Evolutionary conservation across 2,888 invertebrate genomes (phyloP).

Genomic region (Ariolimax columbianus): DNA sequence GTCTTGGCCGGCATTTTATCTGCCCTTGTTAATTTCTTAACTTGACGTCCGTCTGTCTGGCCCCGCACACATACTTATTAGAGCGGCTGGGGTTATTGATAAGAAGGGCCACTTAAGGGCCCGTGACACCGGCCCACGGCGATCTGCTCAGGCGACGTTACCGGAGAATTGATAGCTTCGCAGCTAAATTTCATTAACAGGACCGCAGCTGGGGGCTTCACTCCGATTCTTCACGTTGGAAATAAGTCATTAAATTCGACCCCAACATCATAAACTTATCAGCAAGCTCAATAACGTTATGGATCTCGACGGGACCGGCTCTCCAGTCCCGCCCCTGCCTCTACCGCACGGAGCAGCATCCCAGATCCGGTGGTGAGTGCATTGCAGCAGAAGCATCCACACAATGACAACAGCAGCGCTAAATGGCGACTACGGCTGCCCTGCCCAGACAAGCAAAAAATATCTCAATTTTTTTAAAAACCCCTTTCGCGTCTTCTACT

Average conservation of each 20-base stretch:
- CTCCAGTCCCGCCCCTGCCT: neutral
- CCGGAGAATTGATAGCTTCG: conserved; percentile 47
- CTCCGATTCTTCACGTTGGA: conserved; percentile 44
- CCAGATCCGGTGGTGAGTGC: neutral
- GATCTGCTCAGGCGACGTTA: conserved; percentile 38
- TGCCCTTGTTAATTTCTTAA: conserved; percentile 37
- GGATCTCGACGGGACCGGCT: neutral
- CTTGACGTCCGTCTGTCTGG: conserved; percentile 36
- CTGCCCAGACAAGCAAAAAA: conserved; percentile 38
- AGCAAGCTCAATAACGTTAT: conserved; percentile 28
- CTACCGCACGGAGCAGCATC: neutral
- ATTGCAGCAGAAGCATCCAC: conserved; percentile 21
- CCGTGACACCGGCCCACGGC: conserved; percentile 33
- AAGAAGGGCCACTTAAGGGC: conserved; percentile 44
- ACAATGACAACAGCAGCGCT: conserved; percentile 17
- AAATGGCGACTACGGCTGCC: conserved; percentile 10
- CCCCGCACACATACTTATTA: conserved; percentile 36
- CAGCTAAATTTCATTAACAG: conserved; percentile 49
- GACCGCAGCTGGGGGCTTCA: conserved; percentile 34
- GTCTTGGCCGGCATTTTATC: conserved; percentile 26
- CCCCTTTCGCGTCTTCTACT: neutral
- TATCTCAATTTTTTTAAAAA: conserved; percentile 7
- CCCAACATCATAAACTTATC: conserved; percentile 45
- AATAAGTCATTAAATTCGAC: conserved; percentile 46
- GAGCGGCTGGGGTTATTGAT: conserved; percentile 41